Evolutionary conservation across 2,113 vertebrate genomes (phyloP).

Genomic region (Carlito syrichta): DNA sequence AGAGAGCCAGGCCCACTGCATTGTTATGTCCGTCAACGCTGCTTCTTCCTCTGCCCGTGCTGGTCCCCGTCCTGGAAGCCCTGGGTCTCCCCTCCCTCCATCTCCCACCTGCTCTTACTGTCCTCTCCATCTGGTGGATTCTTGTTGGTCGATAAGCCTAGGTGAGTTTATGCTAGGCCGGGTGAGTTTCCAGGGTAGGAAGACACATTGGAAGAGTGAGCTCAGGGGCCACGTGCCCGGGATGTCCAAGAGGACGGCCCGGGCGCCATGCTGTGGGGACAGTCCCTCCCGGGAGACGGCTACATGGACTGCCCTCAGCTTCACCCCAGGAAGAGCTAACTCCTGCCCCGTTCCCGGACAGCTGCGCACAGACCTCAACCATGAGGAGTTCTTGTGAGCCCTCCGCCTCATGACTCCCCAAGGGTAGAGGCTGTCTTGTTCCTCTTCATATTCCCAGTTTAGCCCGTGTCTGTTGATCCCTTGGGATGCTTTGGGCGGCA

Average conservation of each 20-base stretch:
- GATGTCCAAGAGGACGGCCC: not conserved
- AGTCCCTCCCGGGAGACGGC: not conserved
- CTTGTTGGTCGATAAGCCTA: not conserved
- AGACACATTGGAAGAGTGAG: too few species aligned
- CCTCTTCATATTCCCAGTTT: not conserved
- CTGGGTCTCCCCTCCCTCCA: too few species aligned
- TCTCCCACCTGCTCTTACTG: not conserved
- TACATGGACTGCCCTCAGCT: not conserved
- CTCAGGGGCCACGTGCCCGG: not conserved
- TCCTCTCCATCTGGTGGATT: not conserved
- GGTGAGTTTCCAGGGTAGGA: not conserved
- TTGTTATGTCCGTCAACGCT: not conserved
- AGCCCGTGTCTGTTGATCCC: not conserved
- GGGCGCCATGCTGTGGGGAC: not conserved
- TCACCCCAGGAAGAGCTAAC: not conserved
- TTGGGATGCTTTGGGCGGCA: not conserved
- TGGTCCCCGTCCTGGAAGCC: not conserved
- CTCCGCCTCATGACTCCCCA: accelerated
- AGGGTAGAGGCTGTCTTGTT: not conserved
- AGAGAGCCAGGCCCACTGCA: accelerated
- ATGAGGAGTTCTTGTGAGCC: not conserved
- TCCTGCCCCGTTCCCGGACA: not conserved
- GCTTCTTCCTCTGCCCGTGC: not conserved
- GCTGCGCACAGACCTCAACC: not conserved
- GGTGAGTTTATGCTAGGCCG: not conserved